Conservation (phyloP, 2,113 vertebrate genomes). For the Scytalopus superciliaris region DNA sequence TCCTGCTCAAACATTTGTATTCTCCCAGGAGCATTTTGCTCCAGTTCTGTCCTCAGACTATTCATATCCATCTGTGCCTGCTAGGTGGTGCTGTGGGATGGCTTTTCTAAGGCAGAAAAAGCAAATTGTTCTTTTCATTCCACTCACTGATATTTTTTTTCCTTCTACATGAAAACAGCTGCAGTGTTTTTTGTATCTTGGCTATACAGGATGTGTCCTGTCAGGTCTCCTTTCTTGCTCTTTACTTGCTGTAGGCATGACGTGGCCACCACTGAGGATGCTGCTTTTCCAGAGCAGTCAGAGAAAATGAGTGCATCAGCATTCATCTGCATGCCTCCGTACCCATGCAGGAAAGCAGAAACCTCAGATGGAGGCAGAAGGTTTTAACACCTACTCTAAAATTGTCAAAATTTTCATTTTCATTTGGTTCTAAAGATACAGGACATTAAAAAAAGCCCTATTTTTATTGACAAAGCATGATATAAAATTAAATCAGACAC, state of each 20-base stretch:
- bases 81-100: constrained; percentile 65
- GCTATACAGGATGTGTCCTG: background rate
- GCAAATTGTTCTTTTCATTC: background rate
- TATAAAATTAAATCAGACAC: background rate
- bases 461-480: background rate
- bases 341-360: background rate
- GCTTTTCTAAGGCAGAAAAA: background rate
- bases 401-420: background rate
- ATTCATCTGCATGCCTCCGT: accelerated
- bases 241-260: background rate
- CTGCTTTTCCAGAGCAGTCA: background rate
- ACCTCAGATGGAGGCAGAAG: background rate
- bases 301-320: background rate
- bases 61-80: background rate
- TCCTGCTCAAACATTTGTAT: background rate
- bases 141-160: background rate
- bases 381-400: background rate
- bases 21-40: background rate
- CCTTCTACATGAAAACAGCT: background rate
- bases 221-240: background rate
- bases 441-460: background rate
- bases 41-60: background rate
- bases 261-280: background rate
- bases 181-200: background rate
- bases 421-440: background rate